These are phyloP conservation scores for Galendromus occidentalis DNA, from an alignment of 1,140 invertebrate genomes.

Conservation along the genomic window DNA sequence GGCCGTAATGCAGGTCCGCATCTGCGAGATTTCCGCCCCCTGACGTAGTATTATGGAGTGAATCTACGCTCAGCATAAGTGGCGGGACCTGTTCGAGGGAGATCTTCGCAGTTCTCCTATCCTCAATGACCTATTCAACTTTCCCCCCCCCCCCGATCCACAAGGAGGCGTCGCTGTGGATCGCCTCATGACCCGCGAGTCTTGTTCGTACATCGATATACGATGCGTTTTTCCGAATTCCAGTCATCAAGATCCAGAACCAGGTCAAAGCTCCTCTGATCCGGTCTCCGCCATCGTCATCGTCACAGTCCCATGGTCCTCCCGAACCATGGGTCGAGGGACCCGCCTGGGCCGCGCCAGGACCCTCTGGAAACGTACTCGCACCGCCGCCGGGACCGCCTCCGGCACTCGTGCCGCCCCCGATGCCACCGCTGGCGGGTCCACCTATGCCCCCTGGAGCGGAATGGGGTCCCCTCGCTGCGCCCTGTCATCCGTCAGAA, in stretches of 20 bases:
- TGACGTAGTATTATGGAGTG: no score
- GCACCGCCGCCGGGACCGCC: constrained; percentile 14
- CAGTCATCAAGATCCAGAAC: not conserved
- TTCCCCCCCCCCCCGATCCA: no score
- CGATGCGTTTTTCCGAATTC: not conserved
- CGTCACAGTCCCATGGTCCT: not conserved
- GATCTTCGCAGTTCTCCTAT: no score
- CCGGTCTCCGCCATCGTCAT: not conserved
- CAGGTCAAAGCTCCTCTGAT: not conserved
- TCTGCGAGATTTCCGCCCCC: no score
- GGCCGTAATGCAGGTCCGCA: no score
- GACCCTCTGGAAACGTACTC: not conserved
- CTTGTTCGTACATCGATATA: no score
- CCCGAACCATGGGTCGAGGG: constrained; percentile 4
- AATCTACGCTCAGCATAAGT: no score
- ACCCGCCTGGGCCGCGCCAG: constrained; percentile 13
- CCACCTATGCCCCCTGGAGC: constrained; percentile 15
- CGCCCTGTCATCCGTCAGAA: constrained; percentile 13
- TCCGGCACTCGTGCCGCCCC: not conserved
- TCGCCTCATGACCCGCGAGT: no score
- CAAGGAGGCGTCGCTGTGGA: no score
- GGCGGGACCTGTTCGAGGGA: no score
- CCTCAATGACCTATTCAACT: no score
- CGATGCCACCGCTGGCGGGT: constrained; percentile 9
- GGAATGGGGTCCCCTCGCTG: not conserved